Base-by-base conservation (phyloP, 2,113 vertebrate species). In the Pteruthius melanotis region DNA sequence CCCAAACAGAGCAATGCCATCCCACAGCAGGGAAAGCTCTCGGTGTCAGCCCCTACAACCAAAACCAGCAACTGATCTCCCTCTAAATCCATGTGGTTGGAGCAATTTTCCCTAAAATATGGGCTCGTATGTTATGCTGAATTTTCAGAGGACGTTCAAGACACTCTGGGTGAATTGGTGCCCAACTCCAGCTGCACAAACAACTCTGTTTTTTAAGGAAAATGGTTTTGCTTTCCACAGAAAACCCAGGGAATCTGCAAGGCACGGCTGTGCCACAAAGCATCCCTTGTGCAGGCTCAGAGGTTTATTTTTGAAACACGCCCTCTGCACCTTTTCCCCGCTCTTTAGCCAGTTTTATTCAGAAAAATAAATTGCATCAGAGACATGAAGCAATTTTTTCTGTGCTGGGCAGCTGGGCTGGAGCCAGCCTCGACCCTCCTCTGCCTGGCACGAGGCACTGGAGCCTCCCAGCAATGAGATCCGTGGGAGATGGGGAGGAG, bases 71-170 rank as follows among this genome's bases (percentile, higher is more conserved):
- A 35, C 70, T 8, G 4, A 31, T 35, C 31, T 15, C 33, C 9
- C 0, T 26, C 80, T n/a, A 18, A 89, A 64, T 9, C 23, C 10
- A 18, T 0, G 22, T 0, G 10, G 30, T 14, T 1, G 0, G 61
- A 79, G 77, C 22, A 27, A 10, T 12, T 14, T 65, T 40, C 42
- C 59, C 39, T 69, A 27, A 81, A 65, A 69, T 13, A 17, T 0
- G 1, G 45, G 44, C 39, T 19, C 1, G 12, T 11, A 50, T 53
- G 83, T 70, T 26, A 26, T 35, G n/a, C 11, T 61, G 63, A 37
- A 23, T 88, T 90, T 83, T 86, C 59, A 83, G 60, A n/a, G 21
- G 42, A 15, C 13, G 12, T 52, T 63, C 11, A 57, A 59, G 70
- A 20, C 23, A 53, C 13, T 31, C 65, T 13, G 70, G 52, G 27